Percentiles rank a stretch among this genome's conserved stretches.
Conservation (phyloP, 2,797 vertebrate genomes). For the Takifugu ocellatus region DNA sequence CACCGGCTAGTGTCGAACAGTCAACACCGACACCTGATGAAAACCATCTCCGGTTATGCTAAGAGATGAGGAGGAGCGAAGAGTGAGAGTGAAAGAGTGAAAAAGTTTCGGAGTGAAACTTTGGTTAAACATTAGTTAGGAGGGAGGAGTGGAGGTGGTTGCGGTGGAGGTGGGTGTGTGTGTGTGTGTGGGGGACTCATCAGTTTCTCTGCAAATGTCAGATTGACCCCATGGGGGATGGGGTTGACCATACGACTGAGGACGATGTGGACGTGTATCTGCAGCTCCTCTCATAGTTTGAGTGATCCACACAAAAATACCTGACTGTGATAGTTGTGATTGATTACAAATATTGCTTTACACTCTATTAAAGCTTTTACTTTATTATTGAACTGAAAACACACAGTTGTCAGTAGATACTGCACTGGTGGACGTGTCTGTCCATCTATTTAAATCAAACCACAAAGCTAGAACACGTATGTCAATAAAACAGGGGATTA, state of each 20-base stretch:
- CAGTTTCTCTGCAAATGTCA: slow-evolving; percentile 66
- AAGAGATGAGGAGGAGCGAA: slow-evolving; percentile 2
- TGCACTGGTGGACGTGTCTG: no score
- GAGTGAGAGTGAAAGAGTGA: slow-evolving; percentile 1
- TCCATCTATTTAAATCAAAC: no score
- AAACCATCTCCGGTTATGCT: slow-evolving; percentile 1
- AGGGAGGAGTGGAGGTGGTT: slow-evolving; percentile 10
- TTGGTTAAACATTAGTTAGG: slow-evolving; percentile 35
- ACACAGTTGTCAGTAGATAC: no score
- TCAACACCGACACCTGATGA: slow-evolving; percentile 23
- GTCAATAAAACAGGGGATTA: no score
- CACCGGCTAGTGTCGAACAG: no score
- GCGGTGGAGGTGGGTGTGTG: slow-evolving; percentile 18
- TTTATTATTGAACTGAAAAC: no score
- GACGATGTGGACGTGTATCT: slow-evolving; percentile 21
- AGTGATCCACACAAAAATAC: no score
- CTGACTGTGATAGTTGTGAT: no score
- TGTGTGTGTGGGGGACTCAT: slow-evolving; percentile 22
- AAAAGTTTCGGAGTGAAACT: not conserved
- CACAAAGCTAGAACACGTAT: no score
- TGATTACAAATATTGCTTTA: no score
- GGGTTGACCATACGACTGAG: slow-evolving; percentile 38
- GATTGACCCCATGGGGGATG: slow-evolving; percentile 42
- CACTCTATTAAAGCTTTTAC: no score
- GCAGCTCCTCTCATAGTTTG: no score